Conservation (phyloP, 2,113 vertebrate genomes). For the Platycercus adscitus region DNA sequence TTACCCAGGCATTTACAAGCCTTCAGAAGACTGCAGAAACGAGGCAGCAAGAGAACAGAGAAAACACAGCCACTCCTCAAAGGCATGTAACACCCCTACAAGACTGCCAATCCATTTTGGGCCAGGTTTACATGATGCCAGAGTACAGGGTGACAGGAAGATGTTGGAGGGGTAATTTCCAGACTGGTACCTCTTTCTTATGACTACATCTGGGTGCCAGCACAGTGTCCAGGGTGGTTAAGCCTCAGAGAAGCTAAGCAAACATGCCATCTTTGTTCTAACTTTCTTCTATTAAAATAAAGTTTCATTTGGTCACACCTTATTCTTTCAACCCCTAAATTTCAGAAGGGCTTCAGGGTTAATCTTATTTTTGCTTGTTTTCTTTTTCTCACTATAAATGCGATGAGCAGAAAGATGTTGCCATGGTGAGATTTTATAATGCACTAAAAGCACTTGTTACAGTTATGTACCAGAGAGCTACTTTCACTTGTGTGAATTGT, state of each 20-base stretch:
- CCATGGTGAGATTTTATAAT: conserved; percentile 68
- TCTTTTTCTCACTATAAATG: conserved; percentile 67
- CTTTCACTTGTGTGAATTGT: conserved; percentile 11
- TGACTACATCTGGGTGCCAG: not conserved
- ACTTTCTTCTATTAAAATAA: not conserved
- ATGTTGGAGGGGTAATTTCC: not conserved
- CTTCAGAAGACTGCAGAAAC: not conserved
- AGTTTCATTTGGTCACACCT: not conserved
- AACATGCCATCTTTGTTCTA: not conserved
- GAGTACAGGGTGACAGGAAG: not conserved
- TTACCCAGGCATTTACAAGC: not conserved
- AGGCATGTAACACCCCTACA: not conserved
- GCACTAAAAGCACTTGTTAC: conserved; percentile 37
- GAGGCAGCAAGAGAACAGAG: not conserved
- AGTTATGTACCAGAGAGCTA: not conserved
- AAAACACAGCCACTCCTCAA: not conserved
- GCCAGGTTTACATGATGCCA: not conserved
- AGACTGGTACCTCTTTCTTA: not conserved
- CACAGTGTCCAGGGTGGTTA: not conserved
- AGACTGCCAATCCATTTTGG: not conserved
- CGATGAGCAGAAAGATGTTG: conserved; percentile 57
- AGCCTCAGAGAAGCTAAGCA: not conserved
- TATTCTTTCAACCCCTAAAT: not conserved
- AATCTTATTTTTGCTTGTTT: conserved; percentile 58
- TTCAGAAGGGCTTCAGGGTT: conserved; percentile 39